These are phyloP conservation scores for Crax fasciolata DNA, from an alignment of 2,797 vertebrate genomes.

Conservation along the genomic window DNA sequence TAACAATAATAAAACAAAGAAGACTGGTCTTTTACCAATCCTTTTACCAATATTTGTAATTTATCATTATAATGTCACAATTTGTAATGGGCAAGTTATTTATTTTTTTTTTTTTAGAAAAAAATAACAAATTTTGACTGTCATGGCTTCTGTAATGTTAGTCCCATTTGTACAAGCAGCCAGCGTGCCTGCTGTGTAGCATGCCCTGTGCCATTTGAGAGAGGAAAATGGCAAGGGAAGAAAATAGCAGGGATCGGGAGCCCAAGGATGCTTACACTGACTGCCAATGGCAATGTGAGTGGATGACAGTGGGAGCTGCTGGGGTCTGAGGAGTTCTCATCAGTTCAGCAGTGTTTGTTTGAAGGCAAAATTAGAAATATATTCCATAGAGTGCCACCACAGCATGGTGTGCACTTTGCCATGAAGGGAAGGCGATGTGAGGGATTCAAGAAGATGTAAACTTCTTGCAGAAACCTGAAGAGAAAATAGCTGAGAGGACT, in stretches of 20 bases:
- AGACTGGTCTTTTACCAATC: neutral
- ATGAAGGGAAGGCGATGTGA: neutral
- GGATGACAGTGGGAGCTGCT: conserved; percentile 61
- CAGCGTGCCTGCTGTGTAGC: neutral
- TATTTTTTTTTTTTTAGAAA: neutral
- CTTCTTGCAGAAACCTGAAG: neutral
- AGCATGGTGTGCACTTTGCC: neutral
- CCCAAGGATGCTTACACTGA: conserved; percentile 25
- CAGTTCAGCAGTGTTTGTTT: conserved; percentile 46
- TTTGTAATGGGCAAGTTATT: neutral
- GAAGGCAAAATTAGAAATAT: conserved; percentile 50
- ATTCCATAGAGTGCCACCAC: neutral
- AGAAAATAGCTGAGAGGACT: neutral
- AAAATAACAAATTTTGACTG: neutral
- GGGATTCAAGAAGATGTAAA: neutral
- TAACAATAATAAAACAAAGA: neutral
- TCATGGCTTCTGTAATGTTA: fast-evolving
- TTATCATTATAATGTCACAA: neutral
- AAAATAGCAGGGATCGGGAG: conserved; percentile 33
- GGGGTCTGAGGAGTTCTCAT: conserved; percentile 35
- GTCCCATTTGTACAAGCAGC: neutral
- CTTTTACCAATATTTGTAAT: neutral
- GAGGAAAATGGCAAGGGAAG: neutral
- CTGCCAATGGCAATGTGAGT: conserved; percentile 40
- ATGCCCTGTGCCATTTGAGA: neutral